These are phyloP conservation scores for Diachasmimorpha longicaudata DNA, from an alignment of 1,140 invertebrate species.

Conservation along the genomic window DNA sequence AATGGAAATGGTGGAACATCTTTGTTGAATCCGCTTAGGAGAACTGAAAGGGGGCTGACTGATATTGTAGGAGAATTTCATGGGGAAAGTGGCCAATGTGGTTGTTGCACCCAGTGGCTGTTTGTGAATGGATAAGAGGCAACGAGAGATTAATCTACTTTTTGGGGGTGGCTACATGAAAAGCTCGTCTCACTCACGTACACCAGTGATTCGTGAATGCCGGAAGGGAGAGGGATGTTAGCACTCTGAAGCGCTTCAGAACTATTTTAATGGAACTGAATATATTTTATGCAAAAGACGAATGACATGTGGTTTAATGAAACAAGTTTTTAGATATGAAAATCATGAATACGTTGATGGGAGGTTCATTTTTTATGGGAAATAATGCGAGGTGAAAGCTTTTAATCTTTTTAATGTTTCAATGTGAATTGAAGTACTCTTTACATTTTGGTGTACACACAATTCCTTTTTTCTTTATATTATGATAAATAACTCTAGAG, in stretches of 20 bases:
- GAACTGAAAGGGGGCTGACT: neutral
- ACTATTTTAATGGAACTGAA: neutral
- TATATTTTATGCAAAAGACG: neutral
- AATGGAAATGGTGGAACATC: neutral
- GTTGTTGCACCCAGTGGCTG: neutral
- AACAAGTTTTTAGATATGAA: neutral
- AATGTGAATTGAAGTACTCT: no score
- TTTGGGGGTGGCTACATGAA: neutral
- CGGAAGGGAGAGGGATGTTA: neutral
- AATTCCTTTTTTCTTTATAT: no score
- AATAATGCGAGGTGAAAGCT: no score
- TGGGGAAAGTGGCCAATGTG: neutral
- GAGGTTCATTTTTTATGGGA: neutral
- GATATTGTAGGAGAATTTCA: neutral
- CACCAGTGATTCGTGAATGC: neutral
- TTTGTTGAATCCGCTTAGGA: neutral
- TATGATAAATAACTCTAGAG: no score
- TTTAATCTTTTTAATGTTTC: no score
- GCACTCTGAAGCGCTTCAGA: neutral
- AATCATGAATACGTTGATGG: neutral
- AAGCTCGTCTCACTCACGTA: neutral
- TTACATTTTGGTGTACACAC: no score
- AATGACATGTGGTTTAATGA: neutral
- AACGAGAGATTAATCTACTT: constrained; percentile 2
- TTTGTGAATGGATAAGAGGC: constrained; percentile 4